A percentile compares a stretch with the other conserved stretches of the same genome.
These are phyloP conservation scores for Bombus pascuorum DNA, from an alignment of 1,140 invertebrate genomes.

Conservation along the genomic window DNA sequence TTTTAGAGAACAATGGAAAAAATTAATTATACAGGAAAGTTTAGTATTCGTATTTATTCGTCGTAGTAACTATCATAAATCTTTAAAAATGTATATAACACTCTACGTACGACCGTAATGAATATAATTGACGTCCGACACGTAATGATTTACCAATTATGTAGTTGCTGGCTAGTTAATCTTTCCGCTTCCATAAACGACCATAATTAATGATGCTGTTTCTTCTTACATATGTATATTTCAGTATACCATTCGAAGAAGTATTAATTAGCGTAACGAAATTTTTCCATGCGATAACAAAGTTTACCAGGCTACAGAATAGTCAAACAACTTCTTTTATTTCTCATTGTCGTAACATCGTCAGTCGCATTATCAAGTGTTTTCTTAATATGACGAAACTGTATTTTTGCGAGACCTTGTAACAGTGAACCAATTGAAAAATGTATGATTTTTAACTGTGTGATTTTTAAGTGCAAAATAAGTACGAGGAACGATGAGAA, in stretches of 20 bases:
- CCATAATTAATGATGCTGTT: background rate
- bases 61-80: background rate
- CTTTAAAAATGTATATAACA: background rate
- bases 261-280: background rate
- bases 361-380: background rate
- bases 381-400: background rate
- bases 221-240: background rate
- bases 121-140: background rate
- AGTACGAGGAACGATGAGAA: too few relatives aligned
- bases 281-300: conserved; percentile 21
- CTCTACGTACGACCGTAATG: background rate
- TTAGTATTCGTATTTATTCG: too few relatives aligned
- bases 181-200: background rate
- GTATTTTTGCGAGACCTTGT: background rate
- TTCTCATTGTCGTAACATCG: background rate
- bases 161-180: background rate
- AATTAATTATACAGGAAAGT: too few relatives aligned
- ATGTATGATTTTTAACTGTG: too few relatives aligned
- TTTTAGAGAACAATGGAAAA: background rate
- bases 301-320: background rate
- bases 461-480: too few relatives aligned
- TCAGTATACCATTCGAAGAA: background rate
- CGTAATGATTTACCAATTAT: background rate
- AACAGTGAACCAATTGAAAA: background rate
- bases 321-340: background rate